Evolutionary conservation across 2,888 invertebrate species (phyloP), one percentile per base, ranked within the genome.

Genomic region (Phaedon cochleariae): DNA sequence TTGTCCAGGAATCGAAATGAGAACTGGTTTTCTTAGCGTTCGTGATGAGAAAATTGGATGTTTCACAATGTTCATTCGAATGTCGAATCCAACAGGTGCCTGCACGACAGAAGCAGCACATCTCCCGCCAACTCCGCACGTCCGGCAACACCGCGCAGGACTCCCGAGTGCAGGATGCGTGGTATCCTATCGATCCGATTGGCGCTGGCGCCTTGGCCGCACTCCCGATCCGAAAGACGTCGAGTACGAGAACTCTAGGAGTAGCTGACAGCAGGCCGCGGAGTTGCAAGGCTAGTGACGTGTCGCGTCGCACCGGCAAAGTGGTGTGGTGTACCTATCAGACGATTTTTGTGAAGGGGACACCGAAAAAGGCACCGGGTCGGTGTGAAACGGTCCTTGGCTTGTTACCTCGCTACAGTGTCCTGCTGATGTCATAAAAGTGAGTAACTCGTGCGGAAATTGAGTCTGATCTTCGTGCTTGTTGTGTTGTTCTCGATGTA

Each of bases 111-210:
- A 5, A 3, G 22, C 10, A 48, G 48, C n/a, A 48, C 20, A 1
- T n/a, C 22, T 48, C 3, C 21, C 20, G 12, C 10, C 20, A 21
- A 3, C 7, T 2, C 3, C 22, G 12, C 10, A 2, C 2, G 48
- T 20, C 21, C n/a, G 49, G 29, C 59, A 54, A 54, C 48, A 22
- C 12, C 31, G 55, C 22, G 71, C 71, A 68, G 66, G 68, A 70
- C 57, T 62, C 63, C 53, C 52, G 71, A 70, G 76, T 73, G 78
- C 76, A 73, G 77, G 77, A 77, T 78, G 76, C 77, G 75, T 78
- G 75, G 75, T 72, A 74, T 72, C 71, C 75, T 78, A 80, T 80
- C 80, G 80, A 80, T 80, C 73, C 48, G 68, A 59, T 70, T 72
- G 74, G 78, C 78, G 79, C 76, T 76, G 76, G 77, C 77, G 78